Percentiles rank a stretch among this genome's conserved stretches.
These are phyloP conservation scores for Pampusana beccarii DNA, from an alignment of 2,113 vertebrate species.

Conservation along the genomic window DNA sequence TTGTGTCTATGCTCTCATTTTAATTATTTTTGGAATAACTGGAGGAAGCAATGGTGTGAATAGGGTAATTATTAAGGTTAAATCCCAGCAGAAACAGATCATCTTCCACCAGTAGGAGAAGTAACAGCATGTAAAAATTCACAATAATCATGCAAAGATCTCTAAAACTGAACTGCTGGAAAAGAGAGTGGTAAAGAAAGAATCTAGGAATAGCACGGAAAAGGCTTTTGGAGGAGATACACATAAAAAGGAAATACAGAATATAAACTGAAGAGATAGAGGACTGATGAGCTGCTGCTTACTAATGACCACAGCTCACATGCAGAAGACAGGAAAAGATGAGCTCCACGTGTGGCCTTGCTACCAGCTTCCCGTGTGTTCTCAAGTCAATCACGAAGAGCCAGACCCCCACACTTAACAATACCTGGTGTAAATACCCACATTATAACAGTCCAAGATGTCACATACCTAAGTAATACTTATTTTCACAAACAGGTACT, in stretches of 20 bases:
- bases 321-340: not conserved
- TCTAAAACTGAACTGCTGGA: conserved; percentile 26
- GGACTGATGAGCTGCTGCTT: not conserved
- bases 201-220: conserved; percentile 16
- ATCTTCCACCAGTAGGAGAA: conserved; percentile 20
- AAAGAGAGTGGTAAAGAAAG: not conserved
- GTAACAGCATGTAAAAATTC: not conserved
- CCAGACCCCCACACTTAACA: not conserved
- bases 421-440: not conserved
- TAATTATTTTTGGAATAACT: conserved; percentile 53
- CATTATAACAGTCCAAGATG: not conserved
- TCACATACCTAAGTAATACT: not conserved
- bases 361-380: not conserved
- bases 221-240: not conserved
- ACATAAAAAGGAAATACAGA: not conserved
- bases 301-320: not conserved
- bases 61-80: conserved; percentile 20
- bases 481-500: not conserved
- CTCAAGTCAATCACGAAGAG: not conserved
- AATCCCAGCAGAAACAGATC: conserved; percentile 1
- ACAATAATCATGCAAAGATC: conserved; percentile 11
- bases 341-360: not conserved
- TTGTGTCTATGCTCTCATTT: not conserved
- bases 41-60: not conserved
- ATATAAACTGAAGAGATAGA: not conserved